Evolutionary conservation across 2,113 vertebrate genomes (phyloP).

Genomic region (Motacilla tschutschensis): DNA sequence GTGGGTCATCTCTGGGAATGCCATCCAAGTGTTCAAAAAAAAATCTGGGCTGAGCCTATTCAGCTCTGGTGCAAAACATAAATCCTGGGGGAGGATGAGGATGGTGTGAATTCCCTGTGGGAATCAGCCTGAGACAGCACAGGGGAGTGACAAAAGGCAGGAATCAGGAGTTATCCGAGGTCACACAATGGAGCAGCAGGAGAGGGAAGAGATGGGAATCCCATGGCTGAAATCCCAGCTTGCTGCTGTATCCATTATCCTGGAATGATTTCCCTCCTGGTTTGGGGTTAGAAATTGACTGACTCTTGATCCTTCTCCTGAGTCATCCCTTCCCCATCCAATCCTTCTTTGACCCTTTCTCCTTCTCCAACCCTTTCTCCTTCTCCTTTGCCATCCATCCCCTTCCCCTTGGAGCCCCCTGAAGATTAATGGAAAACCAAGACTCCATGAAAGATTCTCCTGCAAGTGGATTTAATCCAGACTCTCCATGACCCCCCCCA

Average conservation of each 20-base stretch:
- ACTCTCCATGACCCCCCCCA: not conserved
- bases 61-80: not conserved
- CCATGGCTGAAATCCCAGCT: rapidly evolving
- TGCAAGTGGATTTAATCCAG: constrained; percentile 10
- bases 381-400: not conserved
- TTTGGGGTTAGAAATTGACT: not conserved
- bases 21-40: not conserved
- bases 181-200: rapidly evolving
- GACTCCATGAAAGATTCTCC: not conserved
- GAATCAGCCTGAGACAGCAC: not conserved
- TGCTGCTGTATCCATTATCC: not conserved
- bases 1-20: not conserved
- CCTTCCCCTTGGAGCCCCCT: not conserved
- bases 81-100: not conserved
- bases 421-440: not conserved
- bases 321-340: not conserved
- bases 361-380: not conserved
- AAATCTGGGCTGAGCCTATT: not conserved
- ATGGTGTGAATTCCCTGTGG: not conserved
- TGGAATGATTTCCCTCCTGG: not conserved
- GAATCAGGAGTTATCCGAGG: not conserved
- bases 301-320: not conserved
- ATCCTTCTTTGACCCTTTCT: not conserved
- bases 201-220: not conserved
- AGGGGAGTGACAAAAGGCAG: not conserved